Percentiles rank a stretch among this genome's conserved stretches.
Evolutionary conservation across 2,888 invertebrate genomes (phyloP).

Genomic region (Nematopogon swammerdamellus): DNA sequence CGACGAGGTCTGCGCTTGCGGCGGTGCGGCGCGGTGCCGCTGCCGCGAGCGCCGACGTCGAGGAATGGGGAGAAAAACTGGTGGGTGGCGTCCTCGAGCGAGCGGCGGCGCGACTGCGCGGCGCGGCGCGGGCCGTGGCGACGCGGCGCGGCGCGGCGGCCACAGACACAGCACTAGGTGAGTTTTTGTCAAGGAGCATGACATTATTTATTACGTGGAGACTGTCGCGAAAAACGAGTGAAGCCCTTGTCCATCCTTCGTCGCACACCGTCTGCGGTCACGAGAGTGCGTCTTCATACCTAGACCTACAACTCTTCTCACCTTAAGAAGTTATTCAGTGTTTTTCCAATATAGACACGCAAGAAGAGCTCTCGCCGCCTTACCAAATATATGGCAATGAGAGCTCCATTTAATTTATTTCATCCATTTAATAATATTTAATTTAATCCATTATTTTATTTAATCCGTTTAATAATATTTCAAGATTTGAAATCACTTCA

Average conservation of each 20-base stretch:
- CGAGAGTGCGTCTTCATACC: no score
- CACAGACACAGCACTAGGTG: slow-evolving; percentile 51
- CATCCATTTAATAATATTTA: no score
- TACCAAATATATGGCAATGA: no score
- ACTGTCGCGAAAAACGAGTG: slow-evolving; percentile 48
- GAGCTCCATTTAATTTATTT: no score
- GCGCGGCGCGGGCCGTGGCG: slow-evolving; percentile 30
- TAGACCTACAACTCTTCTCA: no score
- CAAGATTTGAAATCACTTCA: no score
- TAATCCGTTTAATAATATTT: no score
- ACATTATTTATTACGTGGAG: slow-evolving; percentile 56
- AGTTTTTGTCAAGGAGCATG: slow-evolving; percentile 55
- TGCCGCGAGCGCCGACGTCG: slow-evolving; percentile 31
- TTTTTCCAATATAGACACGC: no score
- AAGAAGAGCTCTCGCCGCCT: no score
- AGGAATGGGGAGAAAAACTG: slow-evolving; percentile 48
- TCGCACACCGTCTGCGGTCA: slow-evolving; percentile 24
- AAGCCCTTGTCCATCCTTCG: slow-evolving; percentile 24
- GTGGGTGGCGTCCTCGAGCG: slow-evolving; percentile 14
- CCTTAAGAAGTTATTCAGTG: no score
- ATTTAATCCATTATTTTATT: no score
- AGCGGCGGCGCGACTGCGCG: neutral
- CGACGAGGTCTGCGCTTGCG: neutral
- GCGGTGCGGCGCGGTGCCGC: neutral
- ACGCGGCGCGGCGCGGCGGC: no score